Evolutionary conservation across 2,888 invertebrate genomes (phyloP), one percentile per base, ranked within the genome.

Genomic region (Choristoneura rosaceana): DNA sequence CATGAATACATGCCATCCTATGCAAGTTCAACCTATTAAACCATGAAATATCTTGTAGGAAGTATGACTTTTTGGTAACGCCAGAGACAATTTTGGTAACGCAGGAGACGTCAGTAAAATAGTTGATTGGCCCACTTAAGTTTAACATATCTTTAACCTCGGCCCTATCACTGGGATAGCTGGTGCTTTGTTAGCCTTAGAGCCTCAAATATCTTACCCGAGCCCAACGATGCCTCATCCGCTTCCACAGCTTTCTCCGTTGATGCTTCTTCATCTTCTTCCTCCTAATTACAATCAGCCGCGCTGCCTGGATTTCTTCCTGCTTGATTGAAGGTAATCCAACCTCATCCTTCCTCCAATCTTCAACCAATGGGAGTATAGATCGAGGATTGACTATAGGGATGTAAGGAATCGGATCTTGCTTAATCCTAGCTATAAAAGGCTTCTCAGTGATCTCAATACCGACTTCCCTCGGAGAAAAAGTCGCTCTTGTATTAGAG

Each of bases 241-340:
- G 95, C 84, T 97, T 98, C 76, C 97, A 95, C 69, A 97, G 90
- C 88, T 98, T 98, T 86, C 91, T 96, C 61, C 97, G 91, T 86
- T 98, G 97, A 83, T 98, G 98, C 80, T 96, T 97, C 87, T 96
- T 97, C 97, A 98, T 98, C 90, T 98, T 98, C 69, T 95, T 95
- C 65, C 96, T 94, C 64, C 98, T 94, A 47, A 98, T 97, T 0
- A 97, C 96, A 76, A 98, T 96, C 73, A 98, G 88, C 67, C 97
- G 93, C 0, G 95, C 95, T 0, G 98, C 97, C 81, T 96, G 95
- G 82, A 96, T 97, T 82, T 96, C 96, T 64, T 95, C 92, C 68
- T 88, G 86, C 3, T 82, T 82, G 1, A 84, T 76, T 0, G 91
- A 81, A 0, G 95, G 95, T 59, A 95, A 79, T 41, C 95, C 94